phyloP scores from a whole-genome alignment of 2,797 vertebrate genomes.

The Neoniphon sammara region DNA sequence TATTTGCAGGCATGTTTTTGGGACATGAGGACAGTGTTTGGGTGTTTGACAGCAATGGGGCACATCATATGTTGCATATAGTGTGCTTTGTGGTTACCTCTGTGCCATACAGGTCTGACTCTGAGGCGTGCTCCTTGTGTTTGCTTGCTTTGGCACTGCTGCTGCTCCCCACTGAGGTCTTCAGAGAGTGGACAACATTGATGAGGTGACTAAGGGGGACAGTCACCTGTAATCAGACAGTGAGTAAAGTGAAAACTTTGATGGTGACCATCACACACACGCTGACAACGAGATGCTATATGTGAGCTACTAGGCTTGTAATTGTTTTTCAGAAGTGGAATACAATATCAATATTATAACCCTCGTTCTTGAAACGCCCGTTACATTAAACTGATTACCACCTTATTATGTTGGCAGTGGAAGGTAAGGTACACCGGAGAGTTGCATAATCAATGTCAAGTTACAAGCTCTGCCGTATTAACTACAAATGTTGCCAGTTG shows the following conservation, averaged over 20 bases:
- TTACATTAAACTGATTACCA: background rate
- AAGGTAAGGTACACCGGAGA: background rate
- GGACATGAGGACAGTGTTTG: background rate
- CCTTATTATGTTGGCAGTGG: background rate
- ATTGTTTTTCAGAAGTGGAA: background rate
- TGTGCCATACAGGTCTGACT: slow-evolving; percentile 80
- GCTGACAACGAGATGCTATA: background rate
- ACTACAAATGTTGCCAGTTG: background rate
- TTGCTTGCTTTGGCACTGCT: slow-evolving; percentile 76
- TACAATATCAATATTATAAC: background rate
- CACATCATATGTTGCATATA: too few species aligned
- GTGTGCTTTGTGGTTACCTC: slow-evolving; percentile 82
- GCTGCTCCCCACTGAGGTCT: slow-evolving; percentile 81
- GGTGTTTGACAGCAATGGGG: background rate
- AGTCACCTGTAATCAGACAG: slow-evolving; percentile 85
- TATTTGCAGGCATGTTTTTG: background rate
- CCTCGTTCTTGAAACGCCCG: too few species aligned
- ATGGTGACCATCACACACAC: background rate
- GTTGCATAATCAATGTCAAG: slow-evolving; percentile 16
- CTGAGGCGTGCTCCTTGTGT: slow-evolving; percentile 80
- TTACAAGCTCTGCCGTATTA: background rate
- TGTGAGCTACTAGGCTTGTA: background rate
- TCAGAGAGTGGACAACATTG: slow-evolving; percentile 92
- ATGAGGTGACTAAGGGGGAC: slow-evolving; percentile 96
- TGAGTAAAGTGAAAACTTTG: background rate